Percentiles rank a stretch among this genome's conserved stretches.
These are phyloP conservation scores for Thripadectes ignobilis DNA, from an alignment of 2,797 vertebrate genomes.

Conservation along the genomic window DNA sequence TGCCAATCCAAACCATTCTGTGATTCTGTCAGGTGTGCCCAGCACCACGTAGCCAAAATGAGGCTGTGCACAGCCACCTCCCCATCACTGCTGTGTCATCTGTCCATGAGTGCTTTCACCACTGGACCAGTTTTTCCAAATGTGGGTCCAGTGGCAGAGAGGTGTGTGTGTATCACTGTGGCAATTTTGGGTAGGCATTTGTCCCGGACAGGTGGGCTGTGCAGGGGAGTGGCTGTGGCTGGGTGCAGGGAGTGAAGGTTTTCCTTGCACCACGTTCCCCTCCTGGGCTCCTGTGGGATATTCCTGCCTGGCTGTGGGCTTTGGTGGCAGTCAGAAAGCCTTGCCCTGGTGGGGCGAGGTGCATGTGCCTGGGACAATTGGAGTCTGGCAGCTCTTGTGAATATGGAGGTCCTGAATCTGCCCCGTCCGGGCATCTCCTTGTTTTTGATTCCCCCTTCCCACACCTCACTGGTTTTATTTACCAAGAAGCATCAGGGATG, in stretches of 20 bases:
- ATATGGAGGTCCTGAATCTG: neutral
- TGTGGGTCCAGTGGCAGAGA: neutral
- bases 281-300: neutral
- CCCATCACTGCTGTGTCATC: neutral
- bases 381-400: neutral
- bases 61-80: neutral
- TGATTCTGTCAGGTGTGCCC: neutral
- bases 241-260: neutral
- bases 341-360: neutral
- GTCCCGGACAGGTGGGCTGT: neutral
- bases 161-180: neutral
- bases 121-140: neutral
- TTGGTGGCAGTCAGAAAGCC: neutral
- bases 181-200: neutral
- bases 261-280: neutral
- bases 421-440: neutral
- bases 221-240: neutral
- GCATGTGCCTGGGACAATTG: rapidly evolving
- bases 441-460: neutral
- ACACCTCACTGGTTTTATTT: neutral
- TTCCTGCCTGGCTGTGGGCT: neutral
- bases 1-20: neutral
- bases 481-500: neutral
- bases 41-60: neutral
- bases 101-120: neutral